Conservation (phyloP, 2,797 vertebrate species). For the Chloroceryle amazona region DNA sequence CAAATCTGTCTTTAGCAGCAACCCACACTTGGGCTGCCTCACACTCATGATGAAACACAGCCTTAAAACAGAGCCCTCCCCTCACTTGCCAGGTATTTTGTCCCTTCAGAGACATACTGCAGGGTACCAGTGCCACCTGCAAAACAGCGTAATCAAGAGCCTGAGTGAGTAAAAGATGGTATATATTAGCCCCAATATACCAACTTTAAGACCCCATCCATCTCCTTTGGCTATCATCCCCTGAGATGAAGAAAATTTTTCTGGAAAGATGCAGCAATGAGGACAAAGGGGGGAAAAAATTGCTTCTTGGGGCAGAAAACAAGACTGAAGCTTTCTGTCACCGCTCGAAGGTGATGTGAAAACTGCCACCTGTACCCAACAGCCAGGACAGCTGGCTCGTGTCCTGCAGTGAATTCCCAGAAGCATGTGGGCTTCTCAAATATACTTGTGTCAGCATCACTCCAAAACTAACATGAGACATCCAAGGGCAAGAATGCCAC, state of each 20-base stretch:
- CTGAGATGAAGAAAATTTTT: neutral
- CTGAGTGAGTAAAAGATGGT: neutral
- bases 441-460: neutral
- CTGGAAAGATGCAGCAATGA: neutral
- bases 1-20: conserved; percentile 15
- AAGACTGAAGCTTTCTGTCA: neutral
- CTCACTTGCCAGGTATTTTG: neutral
- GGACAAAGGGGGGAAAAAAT: neutral
- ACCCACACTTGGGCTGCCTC: neutral
- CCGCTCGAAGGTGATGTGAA: neutral
- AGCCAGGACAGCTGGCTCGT: neutral
- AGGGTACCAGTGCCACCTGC: neutral
- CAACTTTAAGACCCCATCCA: neutral
- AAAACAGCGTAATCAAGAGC: neutral
- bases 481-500: neutral
- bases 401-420: neutral
- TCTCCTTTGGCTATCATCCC: neutral
- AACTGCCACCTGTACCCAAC: neutral
- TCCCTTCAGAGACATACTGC: neutral
- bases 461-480: neutral
- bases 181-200: neutral
- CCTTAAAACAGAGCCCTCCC: neutral
- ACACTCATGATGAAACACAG: neutral
- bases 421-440: neutral
- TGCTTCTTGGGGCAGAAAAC: neutral